Base-by-base conservation (phyloP, 2,113 vertebrate genomes). In the Struthidea cinerea region DNA sequence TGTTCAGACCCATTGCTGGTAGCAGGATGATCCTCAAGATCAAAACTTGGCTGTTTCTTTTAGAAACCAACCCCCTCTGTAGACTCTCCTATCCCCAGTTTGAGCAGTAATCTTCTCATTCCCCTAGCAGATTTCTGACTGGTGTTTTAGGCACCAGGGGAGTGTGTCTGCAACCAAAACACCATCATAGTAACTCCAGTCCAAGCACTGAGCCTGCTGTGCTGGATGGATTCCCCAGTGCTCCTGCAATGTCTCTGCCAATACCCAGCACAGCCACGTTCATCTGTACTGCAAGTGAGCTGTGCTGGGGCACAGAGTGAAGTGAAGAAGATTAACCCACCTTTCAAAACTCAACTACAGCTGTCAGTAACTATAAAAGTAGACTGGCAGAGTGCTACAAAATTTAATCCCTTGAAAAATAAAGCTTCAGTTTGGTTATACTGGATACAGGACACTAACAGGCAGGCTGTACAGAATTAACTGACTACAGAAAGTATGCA, bases 21-120 rank as follows among this genome's bases (percentile, higher is more conserved):
- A 64, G 53, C 2, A 56, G 26, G 22, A 42, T 15, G 22, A 93
- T 27, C 35, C 30, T 69, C 18, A 49, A 55, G n/a, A 91, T 23
- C 26, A 32, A 75, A 93, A 70, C 9, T 10, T 18, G 17, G 2
- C 63, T 67, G 20, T 24, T 60, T 26, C 39, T 64, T 79, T 59
- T 28, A 70, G 56, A 89, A 63, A 68, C 42, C 39, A 77, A 89
- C 49, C 22, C 21, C 24, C 41, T 21, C 49, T 11, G 8, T 3
- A 70, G 32, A 47, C 55, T 10, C 8, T 5, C 41, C 12, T 7
- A 35, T 1, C 20, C 41, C 19, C 0, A 44, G 0, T 56, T 71
- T 47, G 28, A 27, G n/a, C 15, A 23, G 11, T 56, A 13, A 4
- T 32, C 71, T 68, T 59, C 33, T 52, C 42, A 15, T 13, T 76